Evolutionary conservation across 2,888 invertebrate species (phyloP).

Genomic region (Drosophila tanythrix): DNA sequence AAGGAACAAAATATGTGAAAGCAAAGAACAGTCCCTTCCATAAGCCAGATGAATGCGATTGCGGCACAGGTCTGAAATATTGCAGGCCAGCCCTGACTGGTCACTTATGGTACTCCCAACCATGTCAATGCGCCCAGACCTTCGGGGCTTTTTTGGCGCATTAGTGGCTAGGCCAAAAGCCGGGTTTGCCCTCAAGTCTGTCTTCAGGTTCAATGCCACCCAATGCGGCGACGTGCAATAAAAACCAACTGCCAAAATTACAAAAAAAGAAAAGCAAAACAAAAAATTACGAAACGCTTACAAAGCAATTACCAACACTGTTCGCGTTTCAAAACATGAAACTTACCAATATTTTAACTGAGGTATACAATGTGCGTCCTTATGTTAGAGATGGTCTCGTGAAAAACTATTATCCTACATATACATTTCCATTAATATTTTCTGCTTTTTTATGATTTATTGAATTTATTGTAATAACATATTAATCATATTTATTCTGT

Average conservation of each 20-base stretch:
- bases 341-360: conserved; percentile 3
- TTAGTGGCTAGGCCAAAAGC: conserved; percentile 63
- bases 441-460: not conserved
- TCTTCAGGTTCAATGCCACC: conserved; percentile 70
- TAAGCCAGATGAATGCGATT: conserved; percentile 54
- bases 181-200: conserved; percentile 10
- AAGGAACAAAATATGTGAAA: conserved; percentile 68
- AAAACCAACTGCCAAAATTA: conserved; percentile 73
- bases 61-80: conserved; percentile 26
- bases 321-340: conserved; percentile 63
- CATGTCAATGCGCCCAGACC: conserved; percentile 38
- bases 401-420: not conserved
- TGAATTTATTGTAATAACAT: not conserved
- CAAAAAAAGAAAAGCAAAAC: conserved; percentile 9
- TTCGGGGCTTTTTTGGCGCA: conserved; percentile 71
- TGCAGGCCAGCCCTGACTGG: conserved; percentile 16
- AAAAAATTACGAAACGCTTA: conserved; percentile 55
- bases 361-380: conserved; percentile 5
- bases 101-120: conserved; percentile 11
- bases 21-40: conserved; percentile 72
- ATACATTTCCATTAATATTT: not conserved
- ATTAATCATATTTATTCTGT: too few species aligned
- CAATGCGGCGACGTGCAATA: conserved; percentile 68
- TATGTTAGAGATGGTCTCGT: conserved; percentile 38
- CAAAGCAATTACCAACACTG: conserved; percentile 75